Evolutionary conservation across 2,888 invertebrate species (phyloP), one percentile per base, ranked within the genome.

Genomic region (Rhimphoctona megacephalus): DNA sequence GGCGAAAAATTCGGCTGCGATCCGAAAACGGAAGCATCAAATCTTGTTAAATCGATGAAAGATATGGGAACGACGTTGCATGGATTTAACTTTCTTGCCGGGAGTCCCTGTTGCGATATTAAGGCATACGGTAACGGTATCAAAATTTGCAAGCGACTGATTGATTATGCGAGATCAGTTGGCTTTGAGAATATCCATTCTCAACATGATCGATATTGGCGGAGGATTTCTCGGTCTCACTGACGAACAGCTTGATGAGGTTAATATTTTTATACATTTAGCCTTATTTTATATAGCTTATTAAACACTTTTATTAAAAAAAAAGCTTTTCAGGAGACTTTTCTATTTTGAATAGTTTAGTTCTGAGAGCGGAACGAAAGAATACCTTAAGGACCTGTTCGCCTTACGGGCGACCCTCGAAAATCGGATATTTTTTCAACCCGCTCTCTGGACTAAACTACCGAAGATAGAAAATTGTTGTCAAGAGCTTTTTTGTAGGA

Each of bases 141-240:
- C 64, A 91, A 91, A 57, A 93, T 94, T 66, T 95, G 96, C 64
- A 93, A 94, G 77, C 91, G 92, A 43, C 94, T 96, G 70, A 95
- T 96, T 92, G 94, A 95, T 83, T 90, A 95, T 39, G 95, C 95
- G 0, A 90, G 92, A 43, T 89, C 93, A 7, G 90, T 95, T 72
- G 96, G 96, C 19, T 95, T 95, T 90, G 88, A 94, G 19, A 95
- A 96, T 91, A 92, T 94, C n/a, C n/a, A n/a, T n/a, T n/a, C n/a
- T n/a, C 30, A 91, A 95, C 54, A 91, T 96, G 73, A 91, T 94
- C 79, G 96, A 96, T 91, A 95, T 96, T 88, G 96, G 96, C 4
- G 96, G 96, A 14, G 96, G 96, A 61, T 96, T 95, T 89, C 95
- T 95, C 22, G 96, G 96, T 1, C 90, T 91, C 11, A 93, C 91